Evolutionary conservation across 1,140 invertebrate genomes (phyloP).

Genomic region (Drosophila arawakana): DNA sequence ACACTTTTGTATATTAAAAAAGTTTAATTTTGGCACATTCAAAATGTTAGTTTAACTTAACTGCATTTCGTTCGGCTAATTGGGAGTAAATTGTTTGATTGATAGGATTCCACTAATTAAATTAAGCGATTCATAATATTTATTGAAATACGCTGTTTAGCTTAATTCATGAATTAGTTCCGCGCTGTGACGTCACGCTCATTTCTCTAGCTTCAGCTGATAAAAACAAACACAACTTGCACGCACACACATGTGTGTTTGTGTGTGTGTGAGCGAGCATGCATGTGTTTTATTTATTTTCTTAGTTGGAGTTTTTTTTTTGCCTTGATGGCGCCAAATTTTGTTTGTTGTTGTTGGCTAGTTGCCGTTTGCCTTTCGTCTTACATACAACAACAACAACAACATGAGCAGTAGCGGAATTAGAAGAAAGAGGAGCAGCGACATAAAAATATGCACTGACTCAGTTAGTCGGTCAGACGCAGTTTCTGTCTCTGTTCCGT

Average conservation of each 20-base stretch:
- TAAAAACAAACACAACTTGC: conserved; percentile 2
- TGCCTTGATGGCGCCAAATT: conserved; percentile 5
- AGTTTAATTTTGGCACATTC: neutral
- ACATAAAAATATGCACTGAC: conserved; percentile 15
- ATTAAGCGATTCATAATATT: neutral
- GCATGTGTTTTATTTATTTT: neutral
- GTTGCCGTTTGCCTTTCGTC: neutral
- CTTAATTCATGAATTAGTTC: conserved; percentile 8
- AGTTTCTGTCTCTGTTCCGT: neutral
- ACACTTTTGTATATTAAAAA: too few species aligned
- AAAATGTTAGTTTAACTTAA: neutral
- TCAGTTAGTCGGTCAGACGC: conserved; percentile 34
- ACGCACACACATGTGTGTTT: conserved; percentile 3
- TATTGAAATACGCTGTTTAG: neutral
- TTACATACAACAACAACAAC: conserved; percentile 5
- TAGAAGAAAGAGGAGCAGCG: conserved; percentile 11
- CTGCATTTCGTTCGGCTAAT: conserved; percentile 3
- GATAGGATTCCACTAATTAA: conserved; percentile 10
- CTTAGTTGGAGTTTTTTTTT: conserved; percentile 13
- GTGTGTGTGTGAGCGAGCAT: neutral
- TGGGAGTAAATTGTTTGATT: conserved; percentile 7
- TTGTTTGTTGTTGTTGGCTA: conserved; percentile 16
- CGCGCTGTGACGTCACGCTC: conserved; percentile 11
- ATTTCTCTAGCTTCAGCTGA: conserved; percentile 1
- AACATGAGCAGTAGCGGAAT: neutral